Evolutionary conservation across 23 tunicate genomes (phyloP), one percentile per base, ranked within the genome.

Genomic region (Trididemnum clinides): DNA sequence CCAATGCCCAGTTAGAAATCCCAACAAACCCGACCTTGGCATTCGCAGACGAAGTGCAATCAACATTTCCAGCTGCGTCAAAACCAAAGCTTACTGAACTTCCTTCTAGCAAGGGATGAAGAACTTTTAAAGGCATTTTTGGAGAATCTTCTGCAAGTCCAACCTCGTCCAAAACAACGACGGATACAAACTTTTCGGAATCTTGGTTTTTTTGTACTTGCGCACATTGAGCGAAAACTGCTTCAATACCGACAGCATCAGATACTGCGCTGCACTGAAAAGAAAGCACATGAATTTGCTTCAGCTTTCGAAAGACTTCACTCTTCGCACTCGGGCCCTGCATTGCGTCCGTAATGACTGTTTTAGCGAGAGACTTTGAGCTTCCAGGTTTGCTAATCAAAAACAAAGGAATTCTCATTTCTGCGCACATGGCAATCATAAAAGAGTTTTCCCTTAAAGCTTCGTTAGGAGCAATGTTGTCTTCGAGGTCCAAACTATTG

Each of bases 91-190:
- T n/a, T n/a, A n/a, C n/a, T n/a, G 71, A 32, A 82, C 94, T 88
- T 72, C 88, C 64, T 77, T 89, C 94, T 26, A 89, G 80, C 71
- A 89, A 78, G 2, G 94, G 94, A 89, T 89, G 94, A 57, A 89
- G 35, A 28, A 89, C 95, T 49, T 90, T 90, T 51, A 90, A 57
- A 0, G 95, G 95, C 95, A 90, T 90, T 51, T 90, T 85, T 34
- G 90, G 90, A 2, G 95, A 90, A 72, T 85, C 95, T 70, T 90
- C 95, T 12, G 95, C 95, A 49, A 90, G 39, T 2, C 95, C 95
- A 6, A 90, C 88, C 80, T 90, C 95, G 29, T 90, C 95, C 28
- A 90, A 62, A 22, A 90, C 95, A 3, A 90, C 95, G 50, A 90
- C 90, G 2, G 95, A 82, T 0, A 88, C 84, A 81, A 78, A 90